Percentiles rank a stretch among this genome's conserved stretches.
Evolutionary conservation across 2,888 invertebrate species (phyloP).

Genomic region (Ichneumon xanthorius): DNA sequence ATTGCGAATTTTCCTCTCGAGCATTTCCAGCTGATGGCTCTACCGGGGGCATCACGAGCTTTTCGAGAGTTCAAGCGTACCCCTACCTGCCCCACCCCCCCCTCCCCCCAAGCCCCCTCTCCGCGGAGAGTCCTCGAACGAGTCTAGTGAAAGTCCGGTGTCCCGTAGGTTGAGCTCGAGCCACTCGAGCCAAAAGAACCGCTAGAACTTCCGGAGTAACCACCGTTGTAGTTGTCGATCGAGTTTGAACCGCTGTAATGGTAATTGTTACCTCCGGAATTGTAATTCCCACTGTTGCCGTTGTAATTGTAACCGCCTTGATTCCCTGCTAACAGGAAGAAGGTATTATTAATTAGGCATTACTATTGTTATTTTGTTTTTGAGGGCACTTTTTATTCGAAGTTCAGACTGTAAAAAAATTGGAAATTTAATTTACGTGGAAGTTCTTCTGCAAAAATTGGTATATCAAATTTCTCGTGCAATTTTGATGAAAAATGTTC

Average conservation of each 20-base stretch:
- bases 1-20: constrained; percentile 42
- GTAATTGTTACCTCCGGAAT: constrained; percentile 74
- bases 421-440: constrained; percentile 5
- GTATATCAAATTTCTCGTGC: no score
- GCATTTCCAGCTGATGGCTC: constrained; percentile 48
- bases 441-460: no score
- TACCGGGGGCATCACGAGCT: constrained; percentile 32
- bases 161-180: constrained; percentile 80
- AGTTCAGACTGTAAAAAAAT: not conserved
- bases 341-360: not conserved
- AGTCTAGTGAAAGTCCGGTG: constrained; percentile 77
- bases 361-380: no score
- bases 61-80: constrained; percentile 28
- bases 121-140: constrained; percentile 51
- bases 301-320: constrained; percentile 76
- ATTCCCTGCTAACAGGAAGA: constrained; percentile 71
- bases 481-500: no score
- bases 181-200: constrained; percentile 75
- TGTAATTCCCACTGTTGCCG: constrained; percentile 69
- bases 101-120: not conserved
- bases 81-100: constrained; percentile 29
- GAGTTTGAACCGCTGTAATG: constrained; percentile 77
- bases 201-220: constrained; percentile 73
- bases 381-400: no score
- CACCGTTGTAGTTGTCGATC: constrained; percentile 74